A percentile compares a stretch with the other conserved stretches of the same genome.
Evolutionary conservation across 2,888 invertebrate genomes (phyloP).

Genomic region (Pardosa pseudoannulata): DNA sequence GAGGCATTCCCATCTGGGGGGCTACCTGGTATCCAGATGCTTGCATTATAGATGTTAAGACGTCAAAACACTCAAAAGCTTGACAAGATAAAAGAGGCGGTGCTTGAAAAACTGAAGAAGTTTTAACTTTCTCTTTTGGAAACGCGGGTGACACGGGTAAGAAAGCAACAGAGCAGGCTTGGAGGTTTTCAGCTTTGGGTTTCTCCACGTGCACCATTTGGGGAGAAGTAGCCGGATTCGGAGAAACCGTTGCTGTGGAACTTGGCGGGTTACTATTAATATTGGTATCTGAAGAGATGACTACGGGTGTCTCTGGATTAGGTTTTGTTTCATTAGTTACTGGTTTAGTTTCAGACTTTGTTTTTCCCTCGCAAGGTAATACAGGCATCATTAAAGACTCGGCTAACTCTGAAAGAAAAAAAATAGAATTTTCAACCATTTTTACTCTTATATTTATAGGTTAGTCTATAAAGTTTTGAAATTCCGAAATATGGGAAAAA

Average conservation of each 20-base stretch:
- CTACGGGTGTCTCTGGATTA: slow-evolving; percentile 29
- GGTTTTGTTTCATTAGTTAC: slow-evolving; percentile 7
- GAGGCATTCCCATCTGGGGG: slow-evolving; percentile 1
- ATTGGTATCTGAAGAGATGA: slow-evolving; percentile 33
- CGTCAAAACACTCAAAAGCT: slow-evolving; percentile 59
- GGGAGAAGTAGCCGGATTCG: neutral
- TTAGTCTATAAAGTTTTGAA: too few species aligned
- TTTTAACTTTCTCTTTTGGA: slow-evolving; percentile 22
- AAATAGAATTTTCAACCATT: too few species aligned
- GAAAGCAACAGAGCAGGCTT: slow-evolving; percentile 61
- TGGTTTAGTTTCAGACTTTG: neutral
- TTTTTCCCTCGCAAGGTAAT: slow-evolving; percentile 28
- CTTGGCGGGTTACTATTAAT: neutral
- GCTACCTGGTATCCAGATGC: slow-evolving; percentile 62
- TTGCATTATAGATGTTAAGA: slow-evolving; percentile 58
- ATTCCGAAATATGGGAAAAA: too few species aligned
- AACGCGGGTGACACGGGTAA: slow-evolving; percentile 49
- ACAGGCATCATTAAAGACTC: slow-evolving; percentile 45
- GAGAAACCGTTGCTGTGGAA: neutral
- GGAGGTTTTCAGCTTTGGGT: slow-evolving; percentile 59
- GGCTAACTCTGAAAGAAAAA: slow-evolving; percentile 27
- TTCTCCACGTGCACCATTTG: slow-evolving; percentile 67
- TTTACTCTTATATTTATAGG: too few species aligned
- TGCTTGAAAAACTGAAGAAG: slow-evolving; percentile 5
- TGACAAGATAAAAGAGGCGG: slow-evolving; percentile 54